Evolutionary conservation across 2,797 vertebrate species (phyloP).

Genomic region (Orestias chungarensis): DNA sequence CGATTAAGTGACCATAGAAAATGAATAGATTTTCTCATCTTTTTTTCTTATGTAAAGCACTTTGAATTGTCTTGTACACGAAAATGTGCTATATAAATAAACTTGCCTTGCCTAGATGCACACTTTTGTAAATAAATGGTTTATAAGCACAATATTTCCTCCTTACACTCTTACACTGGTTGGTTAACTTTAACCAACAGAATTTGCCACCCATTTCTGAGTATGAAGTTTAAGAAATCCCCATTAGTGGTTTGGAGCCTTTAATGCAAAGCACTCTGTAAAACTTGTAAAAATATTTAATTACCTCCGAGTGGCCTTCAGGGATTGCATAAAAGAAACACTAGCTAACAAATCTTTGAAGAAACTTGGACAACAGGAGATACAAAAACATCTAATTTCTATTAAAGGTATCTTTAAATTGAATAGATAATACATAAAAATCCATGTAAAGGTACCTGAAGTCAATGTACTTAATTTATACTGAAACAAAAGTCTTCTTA

Average conservation of each 20-base stretch:
- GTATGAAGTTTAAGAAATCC: not conserved
- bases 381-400: too few species aligned
- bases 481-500: not conserved
- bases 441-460: not conserved
- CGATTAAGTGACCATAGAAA: not conserved
- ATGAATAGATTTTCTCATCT: too few species aligned
- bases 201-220: not conserved
- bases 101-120: too few species aligned
- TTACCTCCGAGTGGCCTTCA: not conserved
- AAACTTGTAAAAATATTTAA: not conserved
- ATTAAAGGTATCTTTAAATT: too few species aligned
- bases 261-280: not conserved
- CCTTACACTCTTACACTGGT: not conserved
- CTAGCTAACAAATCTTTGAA: too few species aligned
- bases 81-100: too few species aligned
- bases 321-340: not conserved
- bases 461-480: not conserved
- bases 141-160: not conserved
- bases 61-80: too few species aligned
- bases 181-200: not conserved
- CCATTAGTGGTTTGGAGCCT: not conserved
- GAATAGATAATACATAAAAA: too few species aligned
- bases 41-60: too few species aligned
- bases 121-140: not conserved
- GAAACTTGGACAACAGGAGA: too few species aligned